Evolutionary conservation across 37 sponge, comb jelly and placozoan genomes (phyloP), one percentile per base, ranked within the genome.

Genomic region (Crambe crambe): DNA sequence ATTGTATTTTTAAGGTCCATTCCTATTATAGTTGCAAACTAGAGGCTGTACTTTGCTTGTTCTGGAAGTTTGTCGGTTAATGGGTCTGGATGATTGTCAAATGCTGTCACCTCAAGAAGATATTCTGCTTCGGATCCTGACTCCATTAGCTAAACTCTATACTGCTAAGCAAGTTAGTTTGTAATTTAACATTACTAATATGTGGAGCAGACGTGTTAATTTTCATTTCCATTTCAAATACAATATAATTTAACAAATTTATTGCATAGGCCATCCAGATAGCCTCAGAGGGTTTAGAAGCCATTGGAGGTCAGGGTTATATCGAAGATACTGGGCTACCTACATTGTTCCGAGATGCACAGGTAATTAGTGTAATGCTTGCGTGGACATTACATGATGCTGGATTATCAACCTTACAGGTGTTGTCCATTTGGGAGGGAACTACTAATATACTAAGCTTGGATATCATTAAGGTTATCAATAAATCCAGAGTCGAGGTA

Each of bases 241-340:
- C n/a, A n/a, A n/a, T n/a, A n/a, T n/a, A n/a, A 12, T 54, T 54
- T 54, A 54, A 21, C 12, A 12, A n/a, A n/a, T n/a, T n/a, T n/a
- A n/a, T n/a, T n/a, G n/a, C n/a, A n/a, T 81, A 91, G 88, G 95
- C 92, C 30, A 80, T 98, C 1, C 37, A 79, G 0, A 59, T 88
- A 38, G 69, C 75, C 0, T 95, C 96, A 18, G 98, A 98, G 34
- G 95, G 92, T 10, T 68, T 98, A 76, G 98, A 98, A 85, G 82
- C 89, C 32, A 93, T 98, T 83, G 98, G 98, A 27, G 98, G 98
- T 27, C 91, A 85, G 37, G 98, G 98, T 4, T 98, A 98, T 75
- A 83, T 98, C n/a, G 98, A 98, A 66, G 96, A 95, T 61, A 98
- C 94, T 34, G 96, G 98, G 23, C 83, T 98, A 37, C 98, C 98